A percentile compares a stretch with the other conserved stretches of the same genome.
These are phyloP conservation scores for Oreocharis arfaki DNA, from an alignment of 2,113 vertebrate genomes.

Conservation along the genomic window DNA sequence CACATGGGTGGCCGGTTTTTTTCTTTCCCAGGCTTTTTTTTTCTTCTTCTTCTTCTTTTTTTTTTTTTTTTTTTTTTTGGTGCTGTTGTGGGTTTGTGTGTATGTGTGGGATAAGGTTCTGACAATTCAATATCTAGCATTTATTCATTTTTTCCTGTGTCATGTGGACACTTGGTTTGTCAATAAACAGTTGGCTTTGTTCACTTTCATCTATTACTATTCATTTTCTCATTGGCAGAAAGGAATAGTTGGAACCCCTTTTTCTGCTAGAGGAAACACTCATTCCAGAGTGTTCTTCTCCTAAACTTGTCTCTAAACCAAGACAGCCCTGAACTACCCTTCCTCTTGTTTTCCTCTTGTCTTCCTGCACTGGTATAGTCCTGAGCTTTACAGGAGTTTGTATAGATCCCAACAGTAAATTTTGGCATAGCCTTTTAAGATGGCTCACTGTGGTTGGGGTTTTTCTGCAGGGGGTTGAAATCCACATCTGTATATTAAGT, in stretches of 20 bases:
- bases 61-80: too few species aligned
- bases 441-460: neutral
- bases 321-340: neutral
- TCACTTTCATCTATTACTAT: neutral
- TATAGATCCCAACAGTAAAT: neutral
- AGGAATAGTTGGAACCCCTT: neutral
- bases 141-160: fast-evolving
- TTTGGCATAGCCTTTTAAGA: neutral
- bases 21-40: too few species aligned
- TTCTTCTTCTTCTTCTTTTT: too few species aligned
- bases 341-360: neutral
- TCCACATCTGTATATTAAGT: neutral
- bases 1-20: fast-evolving
- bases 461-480: neutral
- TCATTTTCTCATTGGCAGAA: neutral
- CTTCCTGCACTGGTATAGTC: neutral
- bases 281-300: too few species aligned
- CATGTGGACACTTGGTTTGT: fast-evolving
- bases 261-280: neutral
- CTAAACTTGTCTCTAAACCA: neutral
- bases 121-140: neutral
- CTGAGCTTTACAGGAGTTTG: neutral
- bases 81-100: neutral
- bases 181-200: neutral
- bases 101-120: neutral